Base-by-base conservation (phyloP, 2,113 vertebrate genomes). In the Notarius quadriscutis region DNA sequence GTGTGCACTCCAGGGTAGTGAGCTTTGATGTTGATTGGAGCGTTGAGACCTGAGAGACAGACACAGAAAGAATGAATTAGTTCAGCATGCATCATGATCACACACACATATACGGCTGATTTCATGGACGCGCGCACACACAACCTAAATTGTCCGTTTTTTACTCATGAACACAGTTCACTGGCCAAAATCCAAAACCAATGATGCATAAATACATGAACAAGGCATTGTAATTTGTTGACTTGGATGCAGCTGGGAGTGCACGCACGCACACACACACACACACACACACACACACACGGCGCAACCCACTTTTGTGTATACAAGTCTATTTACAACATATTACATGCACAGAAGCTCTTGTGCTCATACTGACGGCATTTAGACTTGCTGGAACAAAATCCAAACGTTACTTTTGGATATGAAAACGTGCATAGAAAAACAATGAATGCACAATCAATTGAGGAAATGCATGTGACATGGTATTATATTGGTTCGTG, bases 1-100 rank as follows among this genome's bases (percentile, higher is more conserved):
- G 83, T 82, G 72, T 25, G 55, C 30, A 80, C 51, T 87, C 88
- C 20, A 75, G 65, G 55, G 78, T 77, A 83, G 58, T 63, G 80
- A 77, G 87, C 92, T 93, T 93, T 92, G 90, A 94, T 93, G 91
- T 91, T 20, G 88, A 90, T 86, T 72, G 83, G 83, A 90, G 87
- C 83, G 27, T 30, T 74, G 80, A 89, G 85, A 86, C 79, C 78
- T 30, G 41, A 86, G 65, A 67, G 79, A 87, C 7, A 81, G 86
- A 80, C n/a, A 34, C 7, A 58, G 15, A 20, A 1, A 58, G 17
- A 86, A 22, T 48, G 62, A 51, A 60, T 84, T 65, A 75, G 58
- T 87, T 88, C 83, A 65, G 62, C 86, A 83, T 88, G 88, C 78
- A 83, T 89, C 88, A 89, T 90, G 90, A 94, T 89, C 92, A 91